Evolutionary conservation across 2,797 vertebrate genomes (phyloP).

Genomic region (Rhadinocentrus ornatus): DNA sequence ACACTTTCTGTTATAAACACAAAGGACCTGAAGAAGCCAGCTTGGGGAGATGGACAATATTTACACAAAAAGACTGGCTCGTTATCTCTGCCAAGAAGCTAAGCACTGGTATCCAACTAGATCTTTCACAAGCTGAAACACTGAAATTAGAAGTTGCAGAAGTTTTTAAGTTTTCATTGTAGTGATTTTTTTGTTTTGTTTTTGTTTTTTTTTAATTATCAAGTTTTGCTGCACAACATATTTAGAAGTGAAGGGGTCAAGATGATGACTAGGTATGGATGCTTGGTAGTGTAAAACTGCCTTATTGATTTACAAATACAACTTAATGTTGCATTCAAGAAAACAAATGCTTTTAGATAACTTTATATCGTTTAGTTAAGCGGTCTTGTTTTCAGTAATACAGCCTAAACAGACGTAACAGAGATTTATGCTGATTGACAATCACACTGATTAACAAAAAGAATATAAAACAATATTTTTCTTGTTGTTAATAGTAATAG

Average conservation of each 20-base stretch:
- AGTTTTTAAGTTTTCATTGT: constrained; percentile 22
- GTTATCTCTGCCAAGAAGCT: constrained; percentile 41
- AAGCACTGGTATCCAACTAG: constrained; percentile 18
- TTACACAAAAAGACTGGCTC: constrained; percentile 53
- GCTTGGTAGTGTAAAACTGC: background rate
- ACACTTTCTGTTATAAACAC: constrained; percentile 19
- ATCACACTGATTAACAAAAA: no score
- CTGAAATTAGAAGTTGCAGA: constrained; percentile 10
- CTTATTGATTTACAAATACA: background rate
- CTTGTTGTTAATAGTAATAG: background rate
- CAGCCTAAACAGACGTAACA: no score
- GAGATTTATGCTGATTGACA: no score
- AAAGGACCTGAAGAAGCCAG: constrained; percentile 40
- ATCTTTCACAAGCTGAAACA: constrained; percentile 30
- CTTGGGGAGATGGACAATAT: constrained; percentile 46
- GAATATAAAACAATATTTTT: background rate
- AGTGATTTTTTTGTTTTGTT: background rate
- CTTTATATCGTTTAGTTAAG: no score
- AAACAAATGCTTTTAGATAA: no score
- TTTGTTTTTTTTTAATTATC: background rate
- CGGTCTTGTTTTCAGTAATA: no score
- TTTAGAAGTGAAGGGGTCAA: background rate
- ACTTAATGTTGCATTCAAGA: no score
- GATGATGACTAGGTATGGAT: background rate
- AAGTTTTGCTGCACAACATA: background rate